Conservation (phyloP, 1,140 invertebrate genomes). For the Musca domestica region DNA sequence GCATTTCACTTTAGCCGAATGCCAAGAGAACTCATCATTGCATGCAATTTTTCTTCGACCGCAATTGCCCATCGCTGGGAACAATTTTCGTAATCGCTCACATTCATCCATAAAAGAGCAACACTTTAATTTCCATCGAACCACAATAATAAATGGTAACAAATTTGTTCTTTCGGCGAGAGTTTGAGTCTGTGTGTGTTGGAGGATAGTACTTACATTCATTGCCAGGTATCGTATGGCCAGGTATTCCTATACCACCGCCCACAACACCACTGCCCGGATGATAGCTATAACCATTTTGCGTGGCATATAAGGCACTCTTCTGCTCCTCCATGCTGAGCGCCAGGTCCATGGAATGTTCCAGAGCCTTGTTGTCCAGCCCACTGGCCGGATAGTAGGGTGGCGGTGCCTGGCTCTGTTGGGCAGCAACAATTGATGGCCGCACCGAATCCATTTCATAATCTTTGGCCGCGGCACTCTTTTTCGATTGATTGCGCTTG, state of each 20-base stretch:
- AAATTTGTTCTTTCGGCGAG: not conserved
- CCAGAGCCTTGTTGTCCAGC: conserved; percentile 86
- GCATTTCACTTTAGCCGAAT: too few relatives aligned
- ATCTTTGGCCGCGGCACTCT: conserved; percentile 75
- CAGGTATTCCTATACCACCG: conserved; percentile 48
- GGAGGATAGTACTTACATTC: conserved; percentile 63
- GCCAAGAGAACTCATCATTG: too few relatives aligned
- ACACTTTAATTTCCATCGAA: not conserved
- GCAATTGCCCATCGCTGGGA: too few relatives aligned
- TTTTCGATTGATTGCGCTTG: conserved; percentile 77
- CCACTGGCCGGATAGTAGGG: conserved; percentile 81
- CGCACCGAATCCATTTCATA: conserved; percentile 84
- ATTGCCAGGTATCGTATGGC: conserved; percentile 64
- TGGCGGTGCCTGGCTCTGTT: conserved; percentile 77
- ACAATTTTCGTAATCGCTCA: too few relatives aligned
- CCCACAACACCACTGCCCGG: conserved; percentile 57
- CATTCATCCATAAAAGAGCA: conserved; percentile 1
- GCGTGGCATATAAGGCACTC: conserved; percentile 73
- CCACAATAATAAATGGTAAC: too few relatives aligned
- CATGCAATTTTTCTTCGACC: too few relatives aligned
- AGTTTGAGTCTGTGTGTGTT: not conserved
- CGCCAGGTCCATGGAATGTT: conserved; percentile 80
- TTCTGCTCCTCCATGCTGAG: conserved; percentile 79
- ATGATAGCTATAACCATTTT: conserved; percentile 82
- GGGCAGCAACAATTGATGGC: conserved; percentile 71